Conservation (phyloP, 2,797 vertebrate species). For the Clamator glandarius region DNA sequence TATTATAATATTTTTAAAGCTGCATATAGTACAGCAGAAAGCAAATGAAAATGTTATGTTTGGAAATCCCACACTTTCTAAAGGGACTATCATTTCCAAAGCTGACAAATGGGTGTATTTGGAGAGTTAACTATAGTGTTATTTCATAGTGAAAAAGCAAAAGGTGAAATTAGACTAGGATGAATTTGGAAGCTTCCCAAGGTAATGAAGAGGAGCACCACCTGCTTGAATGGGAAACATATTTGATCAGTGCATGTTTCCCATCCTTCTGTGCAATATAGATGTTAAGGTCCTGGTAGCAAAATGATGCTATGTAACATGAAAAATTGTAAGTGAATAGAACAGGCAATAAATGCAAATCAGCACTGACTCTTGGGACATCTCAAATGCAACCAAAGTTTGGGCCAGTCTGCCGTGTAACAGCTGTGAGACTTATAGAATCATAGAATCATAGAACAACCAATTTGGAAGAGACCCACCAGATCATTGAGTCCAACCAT, state of each 20-base stretch:
- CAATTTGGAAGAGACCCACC: no score
- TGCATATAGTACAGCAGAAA: not conserved
- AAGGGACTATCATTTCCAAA: not conserved
- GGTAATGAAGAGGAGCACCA: slow-evolving; percentile 16
- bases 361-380: not conserved
- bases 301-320: not conserved
- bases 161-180: not conserved
- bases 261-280: not conserved
- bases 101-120: not conserved
- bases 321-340: not conserved
- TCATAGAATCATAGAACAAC: no score
- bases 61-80: not conserved
- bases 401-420: not conserved
- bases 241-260: not conserved
- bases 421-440: not conserved
- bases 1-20: not conserved
- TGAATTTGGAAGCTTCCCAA: not conserved
- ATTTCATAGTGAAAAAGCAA: not conserved
- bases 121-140: not conserved
- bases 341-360: not conserved
- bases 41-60: not conserved
- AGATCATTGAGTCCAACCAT: no score
- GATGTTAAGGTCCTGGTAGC: not conserved
- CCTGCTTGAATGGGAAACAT: not conserved
- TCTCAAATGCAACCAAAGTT: not conserved